A percentile compares a stretch with the other conserved stretches of the same genome.
These are phyloP conservation scores for Thymallus thymallus DNA, from an alignment of 2,113 vertebrate genomes.

Conservation along the genomic window DNA sequence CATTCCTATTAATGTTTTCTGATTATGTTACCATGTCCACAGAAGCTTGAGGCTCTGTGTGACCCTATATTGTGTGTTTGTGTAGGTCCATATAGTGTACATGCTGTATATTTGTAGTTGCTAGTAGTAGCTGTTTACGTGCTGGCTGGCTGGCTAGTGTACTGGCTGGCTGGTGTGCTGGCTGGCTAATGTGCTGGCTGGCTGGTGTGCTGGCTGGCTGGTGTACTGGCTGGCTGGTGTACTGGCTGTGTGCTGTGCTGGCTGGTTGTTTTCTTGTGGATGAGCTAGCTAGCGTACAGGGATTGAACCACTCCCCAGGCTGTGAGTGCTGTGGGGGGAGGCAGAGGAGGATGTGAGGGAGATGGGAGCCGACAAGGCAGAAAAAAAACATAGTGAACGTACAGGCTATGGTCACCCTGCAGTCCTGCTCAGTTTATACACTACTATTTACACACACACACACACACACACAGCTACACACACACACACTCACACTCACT, in stretches of 20 bases:
- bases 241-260: conserved; percentile 29
- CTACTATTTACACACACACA: conserved; percentile 43
- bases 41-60: conserved; percentile 22
- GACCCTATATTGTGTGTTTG: conserved; percentile 19
- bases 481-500: neutral
- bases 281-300: conserved; percentile 48
- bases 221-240: conserved; percentile 9
- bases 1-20: no score
- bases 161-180: conserved; percentile 20
- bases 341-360: conserved; percentile 68
- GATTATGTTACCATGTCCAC: neutral
- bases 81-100: conserved; percentile 9
- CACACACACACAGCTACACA: neutral
- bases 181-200: no score
- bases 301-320: conserved; percentile 73
- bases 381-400: conserved; percentile 52
- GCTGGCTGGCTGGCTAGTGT: conserved; percentile 22
- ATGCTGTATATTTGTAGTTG: conserved; percentile 32
- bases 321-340: conserved; percentile 45
- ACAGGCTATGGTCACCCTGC: conserved; percentile 47
- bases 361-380: conserved; percentile 74
- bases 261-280: conserved; percentile 51
- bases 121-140: conserved; percentile 25
- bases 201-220: neutral
- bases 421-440: conserved; percentile 43